Base-by-base conservation (phyloP, 2,888 invertebrate genomes). In the Scaptomyza polygonia region DNA sequence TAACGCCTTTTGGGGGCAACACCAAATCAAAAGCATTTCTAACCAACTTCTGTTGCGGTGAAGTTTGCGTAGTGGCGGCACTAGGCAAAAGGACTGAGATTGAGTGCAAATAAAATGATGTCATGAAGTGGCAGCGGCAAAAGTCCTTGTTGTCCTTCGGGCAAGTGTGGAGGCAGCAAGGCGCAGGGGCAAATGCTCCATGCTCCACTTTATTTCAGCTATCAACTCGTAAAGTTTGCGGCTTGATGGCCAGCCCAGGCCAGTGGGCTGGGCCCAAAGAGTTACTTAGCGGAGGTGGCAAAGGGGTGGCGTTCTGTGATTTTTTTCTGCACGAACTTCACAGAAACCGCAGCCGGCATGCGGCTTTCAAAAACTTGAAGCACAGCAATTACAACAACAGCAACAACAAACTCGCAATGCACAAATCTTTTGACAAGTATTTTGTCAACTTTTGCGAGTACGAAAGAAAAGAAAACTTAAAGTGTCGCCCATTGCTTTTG, bases 51-150 rank as follows among this genome's bases (percentile, higher is more conserved):
- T 64, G 36, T 36, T 36, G 63, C 58, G 43, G 79, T 49, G 61
- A 68, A 77, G 75, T 69, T 72, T 77, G 8, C 68, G 57, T 49
- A 59, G 67, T 67, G 77, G 51, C 58, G 57, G 68, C 66, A n/a
- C n/a, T n/a, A n/a, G n/a, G 43, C 53, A 39, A 9, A 59, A 49
- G 71, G 39, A 77, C 85, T 86, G 83, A 85, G 85, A 87, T 85
- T 85, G 87, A 85, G 85, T 85, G 85, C 85, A 85, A 85, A 85
- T 85, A 86, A 85, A 85, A 85, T 86, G 85, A 86, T 86, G 86
- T 79, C 82, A 72, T 84, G 82, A 86, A 84, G 83, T 81, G 81
- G 78, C 63, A 77, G 76, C 44, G 44, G 44, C 30, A 14, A 44
- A 52, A 47, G 47, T 47, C 47, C 47, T 47, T 32, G 18, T 66